Conservation (phyloP, 2,113 vertebrate genomes). For the Aegithalos caudatus region DNA sequence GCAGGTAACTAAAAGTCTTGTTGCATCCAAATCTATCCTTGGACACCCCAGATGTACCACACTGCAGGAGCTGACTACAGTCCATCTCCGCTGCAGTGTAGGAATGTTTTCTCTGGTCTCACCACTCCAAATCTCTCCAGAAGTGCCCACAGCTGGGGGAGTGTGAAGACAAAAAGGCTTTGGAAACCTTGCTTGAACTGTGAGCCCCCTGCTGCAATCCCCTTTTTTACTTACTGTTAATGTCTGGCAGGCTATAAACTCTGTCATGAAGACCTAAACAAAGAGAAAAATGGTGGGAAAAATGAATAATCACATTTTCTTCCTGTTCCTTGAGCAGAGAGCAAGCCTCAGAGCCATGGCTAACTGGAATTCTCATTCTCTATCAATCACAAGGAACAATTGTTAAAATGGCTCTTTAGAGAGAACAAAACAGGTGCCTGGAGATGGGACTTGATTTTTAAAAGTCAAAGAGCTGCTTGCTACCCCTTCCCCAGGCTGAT, state of each 20-base stretch:
- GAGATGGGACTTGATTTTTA: background rate
- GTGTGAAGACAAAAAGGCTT: background rate
- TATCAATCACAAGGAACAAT: background rate
- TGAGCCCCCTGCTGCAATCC: background rate
- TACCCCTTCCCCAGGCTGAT: background rate
- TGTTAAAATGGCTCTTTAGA: background rate
- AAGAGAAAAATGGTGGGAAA: background rate
- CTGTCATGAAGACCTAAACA: constrained; percentile 35
- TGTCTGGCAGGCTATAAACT: constrained; percentile 35
- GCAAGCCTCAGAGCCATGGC: background rate
- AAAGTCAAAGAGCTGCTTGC: background rate
- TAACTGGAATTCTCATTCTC: background rate
- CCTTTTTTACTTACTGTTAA: constrained; percentile 55
- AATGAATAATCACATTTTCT: background rate
- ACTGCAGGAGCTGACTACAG: background rate
- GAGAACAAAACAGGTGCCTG: background rate
- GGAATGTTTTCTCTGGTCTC: background rate
- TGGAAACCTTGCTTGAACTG: background rate
- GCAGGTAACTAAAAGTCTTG: background rate
- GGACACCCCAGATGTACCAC: background rate
- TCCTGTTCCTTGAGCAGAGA: background rate
- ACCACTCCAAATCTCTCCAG: background rate
- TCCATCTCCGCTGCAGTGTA: background rate
- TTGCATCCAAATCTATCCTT: background rate
- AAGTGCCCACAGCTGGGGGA: background rate